These are phyloP conservation scores for Hypanus sabinus DNA, from an alignment of 2,113 vertebrate genomes.

Conservation along the genomic window DNA sequence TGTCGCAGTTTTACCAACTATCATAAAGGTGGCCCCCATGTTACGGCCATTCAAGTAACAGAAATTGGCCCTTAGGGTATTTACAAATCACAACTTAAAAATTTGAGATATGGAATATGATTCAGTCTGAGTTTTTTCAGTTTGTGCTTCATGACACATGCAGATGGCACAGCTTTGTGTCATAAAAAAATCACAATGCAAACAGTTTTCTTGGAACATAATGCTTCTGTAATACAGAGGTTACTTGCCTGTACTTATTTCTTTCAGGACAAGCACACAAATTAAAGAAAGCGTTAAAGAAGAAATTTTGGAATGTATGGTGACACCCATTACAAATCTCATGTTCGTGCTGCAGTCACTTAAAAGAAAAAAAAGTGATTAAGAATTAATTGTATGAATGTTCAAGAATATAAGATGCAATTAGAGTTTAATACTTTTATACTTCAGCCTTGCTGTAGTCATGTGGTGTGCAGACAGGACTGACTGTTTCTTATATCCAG, in stretches of 20 bases:
- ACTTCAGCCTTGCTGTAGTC: background rate
- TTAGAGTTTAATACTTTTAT: background rate
- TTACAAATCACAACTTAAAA: too few relatives aligned
- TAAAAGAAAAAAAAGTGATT: background rate
- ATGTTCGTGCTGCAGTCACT: background rate
- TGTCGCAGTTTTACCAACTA: background rate
- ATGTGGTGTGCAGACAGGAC: background rate
- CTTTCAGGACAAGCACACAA: background rate
- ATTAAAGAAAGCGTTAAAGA: background rate
- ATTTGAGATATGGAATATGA: too few relatives aligned
- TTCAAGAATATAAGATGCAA: background rate
- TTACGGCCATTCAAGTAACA: too few relatives aligned
- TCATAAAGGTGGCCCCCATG: too few relatives aligned
- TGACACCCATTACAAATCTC: background rate
- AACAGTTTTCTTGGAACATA: too few relatives aligned
- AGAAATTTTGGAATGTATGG: background rate
- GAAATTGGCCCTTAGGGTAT: too few relatives aligned
- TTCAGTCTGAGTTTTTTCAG: too few relatives aligned
- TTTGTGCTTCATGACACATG: too few relatives aligned
- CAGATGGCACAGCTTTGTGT: too few relatives aligned
- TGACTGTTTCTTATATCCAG: background rate
- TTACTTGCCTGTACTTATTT: background rate
- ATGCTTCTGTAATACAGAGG: too few relatives aligned
- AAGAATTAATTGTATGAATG: background rate
- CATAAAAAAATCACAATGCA: too few relatives aligned